Evolutionary conservation across 2,888 invertebrate genomes (phyloP).

Genomic region (Marronus borbonicus): DNA sequence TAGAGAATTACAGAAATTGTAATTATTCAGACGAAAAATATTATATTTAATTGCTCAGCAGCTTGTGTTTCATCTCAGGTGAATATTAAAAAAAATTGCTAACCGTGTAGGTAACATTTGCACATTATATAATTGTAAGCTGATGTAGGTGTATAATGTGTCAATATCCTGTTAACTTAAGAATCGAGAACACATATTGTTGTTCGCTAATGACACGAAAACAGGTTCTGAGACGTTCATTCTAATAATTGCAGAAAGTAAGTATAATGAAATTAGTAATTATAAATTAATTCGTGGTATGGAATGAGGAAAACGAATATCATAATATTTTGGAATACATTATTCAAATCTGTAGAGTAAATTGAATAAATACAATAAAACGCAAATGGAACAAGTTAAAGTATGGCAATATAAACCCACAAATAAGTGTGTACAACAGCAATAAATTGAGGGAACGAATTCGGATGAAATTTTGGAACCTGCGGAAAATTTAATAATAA

Average conservation of each 20-base stretch:
- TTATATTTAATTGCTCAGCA: no score
- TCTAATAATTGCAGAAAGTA: conserved; percentile 13
- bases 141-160: conserved; percentile 8
- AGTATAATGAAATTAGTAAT: neutral
- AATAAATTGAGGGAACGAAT: no score
- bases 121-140: conserved; percentile 10
- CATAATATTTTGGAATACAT: neutral
- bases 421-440: no score
- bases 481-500: no score
- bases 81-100: no score
- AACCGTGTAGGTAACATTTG: neutral
- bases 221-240: conserved; percentile 27
- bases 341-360: neutral
- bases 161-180: conserved; percentile 32
- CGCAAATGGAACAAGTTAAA: no score
- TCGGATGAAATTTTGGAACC: no score
- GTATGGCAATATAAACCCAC: no score
- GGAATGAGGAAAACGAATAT: neutral
- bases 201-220: conserved; percentile 21
- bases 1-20: no score
- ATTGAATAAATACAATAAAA: no score
- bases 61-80: no score
- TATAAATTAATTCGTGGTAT: neutral
- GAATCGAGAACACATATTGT: conserved; percentile 11
- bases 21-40: no score